A percentile compares a stretch with the other conserved stretches of the same genome.
These are phyloP conservation scores for Vesta saturnalis DNA, from an alignment of 2,888 invertebrate genomes.

Conservation along the genomic window DNA sequence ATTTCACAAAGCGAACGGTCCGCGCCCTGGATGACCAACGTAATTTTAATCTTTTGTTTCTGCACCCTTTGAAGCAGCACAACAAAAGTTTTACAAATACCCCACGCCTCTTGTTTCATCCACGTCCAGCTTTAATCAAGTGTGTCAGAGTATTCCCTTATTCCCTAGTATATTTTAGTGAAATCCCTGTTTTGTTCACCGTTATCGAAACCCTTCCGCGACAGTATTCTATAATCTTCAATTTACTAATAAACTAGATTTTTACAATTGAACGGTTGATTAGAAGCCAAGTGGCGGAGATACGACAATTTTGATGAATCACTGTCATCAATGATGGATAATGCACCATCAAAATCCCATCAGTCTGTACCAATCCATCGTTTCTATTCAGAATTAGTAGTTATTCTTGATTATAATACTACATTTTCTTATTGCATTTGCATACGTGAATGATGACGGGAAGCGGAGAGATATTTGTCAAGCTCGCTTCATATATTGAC, in stretches of 20 bases:
- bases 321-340: slow-evolving; percentile 61
- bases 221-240: slow-evolving; percentile 56
- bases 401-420: slow-evolving; percentile 32
- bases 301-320: slow-evolving; percentile 54
- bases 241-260: slow-evolving; percentile 48
- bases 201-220: slow-evolving; percentile 53
- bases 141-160: slow-evolving; percentile 45
- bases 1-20: slow-evolving; percentile 55
- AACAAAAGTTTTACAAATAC: slow-evolving; percentile 54
- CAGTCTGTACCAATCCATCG: slow-evolving; percentile 53
- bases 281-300: slow-evolving; percentile 52
- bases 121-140: slow-evolving; percentile 57
- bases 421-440: slow-evolving; percentile 46
- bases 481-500: slow-evolving; percentile 58
- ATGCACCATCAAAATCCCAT: slow-evolving; percentile 59
- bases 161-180: slow-evolving; percentile 11
- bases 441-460: slow-evolving; percentile 55
- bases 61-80: slow-evolving; percentile 56
- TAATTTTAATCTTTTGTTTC: slow-evolving; percentile 60
- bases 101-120: slow-evolving; percentile 39
- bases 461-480: slow-evolving; percentile 58
- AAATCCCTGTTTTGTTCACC: slow-evolving; percentile 22
- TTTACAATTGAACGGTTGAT: slow-evolving; percentile 63
- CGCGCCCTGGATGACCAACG: slow-evolving; percentile 57
- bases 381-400: slow-evolving; percentile 46